Conservation (phyloP, 2,888 invertebrate genomes). For the Sycophila texana region DNA sequence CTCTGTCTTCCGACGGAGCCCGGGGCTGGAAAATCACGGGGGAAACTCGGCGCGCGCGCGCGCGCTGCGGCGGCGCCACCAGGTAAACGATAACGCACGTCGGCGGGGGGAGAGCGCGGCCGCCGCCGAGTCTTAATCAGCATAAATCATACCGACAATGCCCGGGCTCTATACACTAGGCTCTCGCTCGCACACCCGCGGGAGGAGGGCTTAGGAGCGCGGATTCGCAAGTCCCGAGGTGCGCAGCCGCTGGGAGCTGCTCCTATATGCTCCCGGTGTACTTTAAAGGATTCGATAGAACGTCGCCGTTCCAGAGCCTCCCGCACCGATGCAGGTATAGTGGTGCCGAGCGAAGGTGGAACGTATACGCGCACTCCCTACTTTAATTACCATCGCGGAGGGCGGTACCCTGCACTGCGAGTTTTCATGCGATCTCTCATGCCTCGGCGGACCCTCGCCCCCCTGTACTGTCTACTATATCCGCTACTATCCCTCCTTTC, state of each 20-base stretch:
- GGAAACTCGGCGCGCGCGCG: constrained; percentile 56
- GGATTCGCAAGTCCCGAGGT: constrained; percentile 38
- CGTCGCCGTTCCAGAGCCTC: constrained; percentile 27
- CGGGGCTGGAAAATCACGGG: constrained; percentile 55
- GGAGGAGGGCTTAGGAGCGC: constrained; percentile 32
- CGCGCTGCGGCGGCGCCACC: constrained; percentile 63
- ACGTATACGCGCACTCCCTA: constrained; percentile 35
- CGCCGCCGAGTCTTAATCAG: constrained; percentile 73
- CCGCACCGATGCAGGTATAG: background rate
- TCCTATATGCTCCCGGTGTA: background rate
- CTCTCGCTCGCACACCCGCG: constrained; percentile 18
- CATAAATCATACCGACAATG: constrained; percentile 70
- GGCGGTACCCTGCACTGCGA: constrained; percentile 56
- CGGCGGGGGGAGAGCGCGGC: constrained; percentile 43
- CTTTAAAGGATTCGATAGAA: constrained; percentile 58
- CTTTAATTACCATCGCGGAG: constrained; percentile 57
- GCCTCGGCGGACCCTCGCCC: constrained; percentile 2
- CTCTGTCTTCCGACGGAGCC: constrained; percentile 53
- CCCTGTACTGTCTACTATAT: background rate
- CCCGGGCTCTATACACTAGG: constrained; percentile 33
- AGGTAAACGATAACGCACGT: constrained; percentile 72
- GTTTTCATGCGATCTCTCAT: constrained; percentile 45
- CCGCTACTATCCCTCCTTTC: background rate
- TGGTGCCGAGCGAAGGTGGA: background rate
- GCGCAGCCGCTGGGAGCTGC: background rate